Conservation (phyloP, 1,140 invertebrate species). For the Pogonomyrmex californicus region DNA sequence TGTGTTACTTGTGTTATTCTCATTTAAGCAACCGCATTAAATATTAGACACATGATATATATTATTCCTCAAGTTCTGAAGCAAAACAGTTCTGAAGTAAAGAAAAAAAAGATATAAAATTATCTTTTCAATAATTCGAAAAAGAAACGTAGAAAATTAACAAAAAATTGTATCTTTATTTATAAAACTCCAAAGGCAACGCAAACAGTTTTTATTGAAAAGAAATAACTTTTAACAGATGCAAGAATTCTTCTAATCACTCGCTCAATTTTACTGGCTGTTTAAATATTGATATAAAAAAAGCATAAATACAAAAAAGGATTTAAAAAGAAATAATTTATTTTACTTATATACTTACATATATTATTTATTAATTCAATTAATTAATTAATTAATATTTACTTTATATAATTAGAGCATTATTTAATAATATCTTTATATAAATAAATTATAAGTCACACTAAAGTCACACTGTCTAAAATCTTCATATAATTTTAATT, state of each 20-base stretch:
- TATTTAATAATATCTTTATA: too few relatives aligned
- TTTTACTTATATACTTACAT: background rate
- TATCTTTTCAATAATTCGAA: background rate
- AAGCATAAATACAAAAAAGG: background rate
- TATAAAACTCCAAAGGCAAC: background rate
- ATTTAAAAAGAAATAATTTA: background rate
- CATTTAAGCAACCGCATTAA: too few relatives aligned
- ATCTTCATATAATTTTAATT: too few relatives aligned
- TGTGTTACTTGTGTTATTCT: too few relatives aligned
- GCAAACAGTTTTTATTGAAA: background rate
- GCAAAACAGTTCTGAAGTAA: too few relatives aligned
- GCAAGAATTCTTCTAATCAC: background rate
- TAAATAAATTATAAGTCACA: too few relatives aligned
- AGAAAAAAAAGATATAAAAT: background rate
- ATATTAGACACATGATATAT: background rate
- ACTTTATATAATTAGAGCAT: background rate
- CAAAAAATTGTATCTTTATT: background rate
- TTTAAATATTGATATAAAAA: background rate
- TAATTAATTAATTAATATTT: background rate
- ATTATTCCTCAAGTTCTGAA: background rate
- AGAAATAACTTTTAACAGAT: background rate
- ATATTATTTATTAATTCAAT: slow-evolving; percentile 8
- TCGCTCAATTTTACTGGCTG: background rate
- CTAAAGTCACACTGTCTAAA: too few relatives aligned
- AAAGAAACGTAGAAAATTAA: background rate